Evolutionary conservation across 1,140 invertebrate species (phyloP).

Genomic region (Trinorchestia longiramus): DNA sequence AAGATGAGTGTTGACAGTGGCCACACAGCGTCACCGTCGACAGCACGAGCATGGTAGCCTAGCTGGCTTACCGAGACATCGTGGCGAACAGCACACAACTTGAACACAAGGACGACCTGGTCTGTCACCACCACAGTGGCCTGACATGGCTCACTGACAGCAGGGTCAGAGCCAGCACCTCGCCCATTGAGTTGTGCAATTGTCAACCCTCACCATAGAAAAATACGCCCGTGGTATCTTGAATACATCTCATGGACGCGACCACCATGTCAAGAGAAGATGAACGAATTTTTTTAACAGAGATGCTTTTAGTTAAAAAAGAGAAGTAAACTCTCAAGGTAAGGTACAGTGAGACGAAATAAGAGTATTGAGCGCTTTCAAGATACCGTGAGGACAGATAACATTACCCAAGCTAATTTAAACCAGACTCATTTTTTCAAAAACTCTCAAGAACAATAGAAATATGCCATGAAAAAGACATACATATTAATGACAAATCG

Average conservation of each 20-base stretch:
- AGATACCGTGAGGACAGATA: background rate
- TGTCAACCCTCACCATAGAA: background rate
- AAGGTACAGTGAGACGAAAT: background rate
- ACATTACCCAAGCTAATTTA: background rate
- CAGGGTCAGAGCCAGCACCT: background rate
- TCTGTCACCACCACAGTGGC: background rate
- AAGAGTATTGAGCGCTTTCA: background rate
- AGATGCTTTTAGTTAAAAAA: background rate
- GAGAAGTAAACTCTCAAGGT: background rate
- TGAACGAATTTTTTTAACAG: no score
- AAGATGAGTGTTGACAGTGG: background rate
- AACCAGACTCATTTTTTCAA: background rate
- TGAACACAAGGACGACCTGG: background rate
- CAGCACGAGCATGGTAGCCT: background rate
- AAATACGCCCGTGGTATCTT: background rate
- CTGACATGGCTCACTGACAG: background rate
- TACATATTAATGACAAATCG: background rate
- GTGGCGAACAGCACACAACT: background rate
- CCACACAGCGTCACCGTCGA: background rate
- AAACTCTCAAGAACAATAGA: background rate
- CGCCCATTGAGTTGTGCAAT: background rate
- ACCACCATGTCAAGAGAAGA: background rate
- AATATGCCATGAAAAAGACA: background rate
- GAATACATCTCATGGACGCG: background rate
- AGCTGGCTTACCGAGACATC: background rate